phyloP scores from a whole-genome alignment of 2,113 vertebrate species.

The Eonycteris spelaea region DNA sequence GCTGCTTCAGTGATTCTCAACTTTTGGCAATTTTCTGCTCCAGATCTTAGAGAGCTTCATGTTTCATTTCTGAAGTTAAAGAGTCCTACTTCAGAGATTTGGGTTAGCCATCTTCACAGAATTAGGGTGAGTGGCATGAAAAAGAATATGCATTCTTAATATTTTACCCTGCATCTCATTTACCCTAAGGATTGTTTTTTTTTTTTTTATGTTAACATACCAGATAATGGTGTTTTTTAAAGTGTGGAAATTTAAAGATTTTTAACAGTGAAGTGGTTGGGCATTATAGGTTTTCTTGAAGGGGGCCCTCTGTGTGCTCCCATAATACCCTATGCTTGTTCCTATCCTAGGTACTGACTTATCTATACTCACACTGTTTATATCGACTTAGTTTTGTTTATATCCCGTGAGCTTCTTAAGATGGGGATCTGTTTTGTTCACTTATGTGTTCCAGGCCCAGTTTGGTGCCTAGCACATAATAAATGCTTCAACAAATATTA shows the following conservation, averaged over 20 bases:
- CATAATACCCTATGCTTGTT: background rate
- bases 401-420: background rate
- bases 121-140: background rate
- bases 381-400: background rate
- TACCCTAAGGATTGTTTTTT: background rate
- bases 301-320: background rate
- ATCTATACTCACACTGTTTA: background rate
- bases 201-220: background rate
- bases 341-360: background rate
- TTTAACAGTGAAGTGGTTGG: background rate
- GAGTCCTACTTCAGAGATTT: slow-evolving; percentile 19
- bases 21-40: background rate
- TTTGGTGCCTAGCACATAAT: background rate
- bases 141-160: slow-evolving; percentile 30
- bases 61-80: background rate
- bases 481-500: background rate
- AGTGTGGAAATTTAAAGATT: background rate
- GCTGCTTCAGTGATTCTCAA: background rate
- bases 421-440: background rate
- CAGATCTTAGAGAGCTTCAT: background rate
- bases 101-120: slow-evolving; percentile 1
- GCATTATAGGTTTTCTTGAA: background rate
- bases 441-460: background rate
- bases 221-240: slow-evolving; percentile 1
- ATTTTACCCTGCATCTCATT: background rate